Evolutionary conservation across 1,140 invertebrate genomes (phyloP), one percentile per base, ranked within the genome.

Genomic region (Zaprionus vittiger): DNA sequence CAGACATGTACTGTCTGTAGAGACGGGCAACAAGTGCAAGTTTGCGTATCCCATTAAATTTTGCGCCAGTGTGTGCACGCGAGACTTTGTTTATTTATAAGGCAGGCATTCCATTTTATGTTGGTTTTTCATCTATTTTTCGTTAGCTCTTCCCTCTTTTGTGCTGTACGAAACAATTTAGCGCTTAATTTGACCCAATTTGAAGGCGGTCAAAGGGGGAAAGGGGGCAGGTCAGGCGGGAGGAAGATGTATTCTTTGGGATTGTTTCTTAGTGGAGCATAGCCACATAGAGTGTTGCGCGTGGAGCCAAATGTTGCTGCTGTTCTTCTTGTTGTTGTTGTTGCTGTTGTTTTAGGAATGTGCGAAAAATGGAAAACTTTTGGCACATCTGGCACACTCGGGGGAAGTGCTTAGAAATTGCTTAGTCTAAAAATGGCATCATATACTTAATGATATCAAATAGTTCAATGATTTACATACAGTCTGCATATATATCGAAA

Each of bases 311-410:
- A 34, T 34, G 9, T 11, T 34, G 62, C 47, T 63, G 44, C 41
- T 52, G 12, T 26, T 26, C 24, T 34, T 61, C 17, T 26, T 4
- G 5, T n/a, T 47, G 63, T n/a, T 54, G 28, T n/a, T 55, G 17
- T 26, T 26, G 5, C 3, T 31, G 20, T 28, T 31, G 20, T 28
- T 44, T 12, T 1, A 20, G 28, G 71, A 74, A 86, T 86, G 83
- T 86, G 83, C 83, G 80, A 83, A 86, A 86, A 64, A 63, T 61
- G 37, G 61, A 62, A 87, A 77, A 56, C 47, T 63, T 83, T 80
- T 76, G 80, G 71, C 62, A 86, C 83, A 87, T 83, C 77, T 83
- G 83, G 77, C 61, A 52, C 17, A 47, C 70, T 26, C 28, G 20
- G 28, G n/a, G n/a, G 20, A 47, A 17, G 47, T 52, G 47, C 14